Evolutionary conservation across 2,888 invertebrate genomes (phyloP), one percentile per base, ranked within the genome.

Genomic region (Drosophila austrosaltans): DNA sequence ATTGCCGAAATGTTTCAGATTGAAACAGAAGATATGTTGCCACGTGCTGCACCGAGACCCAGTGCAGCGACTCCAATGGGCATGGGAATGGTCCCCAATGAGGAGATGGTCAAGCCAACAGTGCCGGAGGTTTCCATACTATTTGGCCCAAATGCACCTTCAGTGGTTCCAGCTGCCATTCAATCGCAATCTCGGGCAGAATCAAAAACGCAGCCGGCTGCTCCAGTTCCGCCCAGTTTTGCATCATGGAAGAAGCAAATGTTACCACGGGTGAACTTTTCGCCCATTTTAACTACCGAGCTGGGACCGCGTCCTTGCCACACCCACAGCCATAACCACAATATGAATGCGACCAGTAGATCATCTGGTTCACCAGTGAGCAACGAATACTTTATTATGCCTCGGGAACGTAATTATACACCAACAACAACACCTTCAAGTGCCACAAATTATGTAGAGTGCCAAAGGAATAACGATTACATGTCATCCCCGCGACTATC

Each of bases 21-120:
- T 1, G 91, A 91, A 77, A 91, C 90, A 0, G 91, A 92, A 65
- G 91, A 91, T 59, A 88, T 92, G 85, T 28, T 92, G 65, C 91
- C 91, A 0, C 81, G 92, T 4, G 76, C 83, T 44, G 92, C 92
- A 2, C 92, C 92, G 2, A 89, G 79, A 16, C 92, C 91, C 0
- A 77, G 84, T 72, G 73, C 78, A 5, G 70, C 86, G 0, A 64
- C 72, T 28, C 80, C 82, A 0, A 8, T 77, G 16, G 79, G 69
- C 80, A 78, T 5, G 62, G 54, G 3, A 22, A 48, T 48, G 48
- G 48, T 1, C 22, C 0, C 48, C 8, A 25, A 25, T 25, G 82
- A 76, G 2, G 85, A 73, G 12, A 67, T 75, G 5, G 59, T 81
- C 0, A 77, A 78, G n/a, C 89, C 89, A 1, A 78, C 79, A 4